Base-by-base conservation (phyloP, 2,113 vertebrate genomes). In the Rutilus rutilus region DNA sequence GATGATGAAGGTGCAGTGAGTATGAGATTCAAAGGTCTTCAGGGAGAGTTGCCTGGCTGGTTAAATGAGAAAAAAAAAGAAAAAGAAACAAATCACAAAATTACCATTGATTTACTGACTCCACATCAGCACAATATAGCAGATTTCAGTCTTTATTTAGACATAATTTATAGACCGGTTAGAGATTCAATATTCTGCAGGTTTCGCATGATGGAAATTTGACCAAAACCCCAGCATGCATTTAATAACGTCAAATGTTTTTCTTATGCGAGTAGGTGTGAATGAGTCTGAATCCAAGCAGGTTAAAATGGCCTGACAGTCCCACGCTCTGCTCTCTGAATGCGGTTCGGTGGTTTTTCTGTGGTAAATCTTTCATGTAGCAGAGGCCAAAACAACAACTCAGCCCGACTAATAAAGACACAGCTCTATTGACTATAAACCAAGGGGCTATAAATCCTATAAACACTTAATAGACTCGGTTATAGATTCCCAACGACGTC, bases 351-450 rank as follows among this genome's bases (percentile, higher is more conserved):
- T 47, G 36, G 36, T 21, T 69, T 57, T 82, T 25, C 11, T 33
- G 80, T 67, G 10, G 45, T 52, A 82, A 82, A 42, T 82, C 80
- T 82, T 52, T 69, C 79, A 82, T 19, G 2, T n/a, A 11, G 39
- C 78, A 65, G 78, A 82, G 80, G 60, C 45, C 62, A 69, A 82
- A 69, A 82, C 64, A 69, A 82, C 80, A 82, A 67, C 27, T 82
- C 80, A 65, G 64, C 17, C 80, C 1, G 45, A 82, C 80, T 33
- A 82, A 82, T 82, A 82, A 82, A 82, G 79, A 82, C 80, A 69
- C 80, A 52, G 47, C 25, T 67, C 62, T 82, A 69, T 82, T 82
- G 80, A 82, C 62, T 82, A 69, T 69, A 82, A 82, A 67, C 27
- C 62, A 30, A n/a, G 80, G 25, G 64, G 9, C 80, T 52, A 69